Base-by-base conservation (phyloP, 2,797 vertebrate species). In the Capromys pilorides region DNA sequence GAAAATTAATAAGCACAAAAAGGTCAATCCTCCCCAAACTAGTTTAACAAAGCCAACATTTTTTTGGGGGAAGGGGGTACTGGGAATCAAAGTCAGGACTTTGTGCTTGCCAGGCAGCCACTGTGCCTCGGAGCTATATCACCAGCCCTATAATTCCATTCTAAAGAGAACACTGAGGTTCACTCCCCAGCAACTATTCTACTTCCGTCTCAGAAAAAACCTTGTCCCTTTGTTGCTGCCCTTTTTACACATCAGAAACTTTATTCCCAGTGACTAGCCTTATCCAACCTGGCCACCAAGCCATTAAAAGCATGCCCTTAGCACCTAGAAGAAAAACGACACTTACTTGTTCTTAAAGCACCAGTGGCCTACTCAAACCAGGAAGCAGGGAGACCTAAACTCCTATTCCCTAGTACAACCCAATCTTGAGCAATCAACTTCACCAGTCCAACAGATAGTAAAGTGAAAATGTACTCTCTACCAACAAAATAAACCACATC, bases 1-100 rank as follows among this genome's bases (percentile, higher is more conserved):
- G 11, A 91, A 88, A 73, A 88, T n/a, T n/a, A n/a, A 12, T 39
- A 78, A 91, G 19, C 54, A 80, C 45, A 89, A 85, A 94, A 86
- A 81, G 49, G 28, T n/a, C 59, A 85, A 61, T 67, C 64, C 75
- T 89, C 59, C 64, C 39, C 39, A 93, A 67, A 83, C 87, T 87
- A 93, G 83, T 26, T 71, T 57, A 95, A 84, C 19, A 67, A 41
- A 69, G 39, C 85, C 89, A 89, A 45, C 67, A 57, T 64, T 61
- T 61, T 61, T 19, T 61, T 24, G 22, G 22, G 19, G 19, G 19
- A 18, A 22, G 57, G 57, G 19, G 57, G 5, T 24, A 61, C 59
- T 61, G 22, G 22, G 59, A 24, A 61, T 61, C 22, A 24, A 61
- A 24, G 21, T 24, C 59, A 61, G 59, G 59, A 24, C 59, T 21